phyloP scores from a whole-genome alignment of 2,113 vertebrate genomes.

The Clarias batrachus region DNA sequence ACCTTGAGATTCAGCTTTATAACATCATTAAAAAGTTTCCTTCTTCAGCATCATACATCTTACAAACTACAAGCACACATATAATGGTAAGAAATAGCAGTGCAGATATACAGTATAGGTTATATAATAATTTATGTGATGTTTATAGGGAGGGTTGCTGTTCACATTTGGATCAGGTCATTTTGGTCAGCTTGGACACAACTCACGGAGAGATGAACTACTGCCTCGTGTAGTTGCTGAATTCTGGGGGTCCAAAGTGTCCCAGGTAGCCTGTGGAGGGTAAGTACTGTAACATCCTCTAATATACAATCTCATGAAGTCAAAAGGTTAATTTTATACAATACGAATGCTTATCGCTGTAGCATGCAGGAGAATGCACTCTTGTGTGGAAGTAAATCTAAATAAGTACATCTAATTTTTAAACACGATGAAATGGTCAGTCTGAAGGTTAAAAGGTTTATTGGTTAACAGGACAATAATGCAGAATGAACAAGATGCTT shows the following conservation, averaged over 20 bases:
- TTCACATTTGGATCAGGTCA: conserved; percentile 90
- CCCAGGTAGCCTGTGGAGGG: conserved; percentile 86
- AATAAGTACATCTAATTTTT: neutral
- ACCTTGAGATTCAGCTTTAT: too few species aligned
- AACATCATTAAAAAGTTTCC: too few species aligned
- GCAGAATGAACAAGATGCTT: too few species aligned
- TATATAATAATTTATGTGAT: neutral
- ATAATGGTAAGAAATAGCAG: too few species aligned
- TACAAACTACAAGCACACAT: too few species aligned
- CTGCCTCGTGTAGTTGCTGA: conserved; percentile 85
- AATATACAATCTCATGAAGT: neutral
- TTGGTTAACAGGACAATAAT: too few species aligned
- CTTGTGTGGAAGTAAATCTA: neutral
- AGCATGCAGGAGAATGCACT: neutral
- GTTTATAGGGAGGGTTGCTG: conserved; percentile 79
- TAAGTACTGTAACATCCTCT: conserved; percentile 49
- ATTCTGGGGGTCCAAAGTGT: conserved; percentile 81
- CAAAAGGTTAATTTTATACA: neutral
- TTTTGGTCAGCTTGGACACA: conserved; percentile 90
- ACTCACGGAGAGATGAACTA: conserved; percentile 82
- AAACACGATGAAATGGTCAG: neutral
- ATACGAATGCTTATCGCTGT: neutral
- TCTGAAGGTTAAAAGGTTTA: too few species aligned
- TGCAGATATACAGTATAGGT: too few species aligned
- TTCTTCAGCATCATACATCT: too few species aligned